These are phyloP conservation scores for Thamnophis elegans DNA, from an alignment of 2,797 vertebrate species.

Conservation along the genomic window DNA sequence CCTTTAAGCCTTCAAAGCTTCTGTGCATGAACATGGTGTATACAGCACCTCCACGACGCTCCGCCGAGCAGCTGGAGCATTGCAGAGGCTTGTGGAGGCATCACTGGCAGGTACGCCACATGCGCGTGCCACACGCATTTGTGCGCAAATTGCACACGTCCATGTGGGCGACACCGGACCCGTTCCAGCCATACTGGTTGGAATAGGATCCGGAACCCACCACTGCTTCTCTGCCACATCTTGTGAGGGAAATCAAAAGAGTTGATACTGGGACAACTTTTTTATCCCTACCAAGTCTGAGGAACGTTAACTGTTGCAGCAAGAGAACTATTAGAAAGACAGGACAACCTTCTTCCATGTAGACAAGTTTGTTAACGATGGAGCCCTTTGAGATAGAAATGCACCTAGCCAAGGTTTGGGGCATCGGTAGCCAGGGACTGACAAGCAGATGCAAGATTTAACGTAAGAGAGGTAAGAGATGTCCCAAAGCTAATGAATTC, in stretches of 20 bases:
- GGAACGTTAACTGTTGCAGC: background rate
- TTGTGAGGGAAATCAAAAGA: background rate
- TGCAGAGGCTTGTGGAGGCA: no score
- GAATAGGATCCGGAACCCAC: no score
- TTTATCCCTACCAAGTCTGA: background rate
- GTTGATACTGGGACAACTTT: background rate
- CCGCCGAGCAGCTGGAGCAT: no score
- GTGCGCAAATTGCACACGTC: no score
- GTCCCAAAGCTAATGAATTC: no score
- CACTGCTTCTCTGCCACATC: background rate
- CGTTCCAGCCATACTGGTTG: no score
- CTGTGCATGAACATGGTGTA: no score
- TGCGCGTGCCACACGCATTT: no score
- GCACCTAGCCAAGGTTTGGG: background rate
- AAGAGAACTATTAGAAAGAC: background rate
- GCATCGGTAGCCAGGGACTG: background rate
- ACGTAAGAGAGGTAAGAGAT: background rate
- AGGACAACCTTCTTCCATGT: background rate
- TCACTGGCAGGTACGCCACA: no score
- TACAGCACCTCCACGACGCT: no score
- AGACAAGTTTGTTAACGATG: background rate
- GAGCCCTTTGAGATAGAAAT: background rate
- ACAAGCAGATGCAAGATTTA: background rate
- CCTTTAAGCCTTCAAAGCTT: no score
- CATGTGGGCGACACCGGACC: no score